These are phyloP conservation scores for Dinothrombium tinctorium DNA, from an alignment of 1,140 invertebrate species.

Conservation along the genomic window DNA sequence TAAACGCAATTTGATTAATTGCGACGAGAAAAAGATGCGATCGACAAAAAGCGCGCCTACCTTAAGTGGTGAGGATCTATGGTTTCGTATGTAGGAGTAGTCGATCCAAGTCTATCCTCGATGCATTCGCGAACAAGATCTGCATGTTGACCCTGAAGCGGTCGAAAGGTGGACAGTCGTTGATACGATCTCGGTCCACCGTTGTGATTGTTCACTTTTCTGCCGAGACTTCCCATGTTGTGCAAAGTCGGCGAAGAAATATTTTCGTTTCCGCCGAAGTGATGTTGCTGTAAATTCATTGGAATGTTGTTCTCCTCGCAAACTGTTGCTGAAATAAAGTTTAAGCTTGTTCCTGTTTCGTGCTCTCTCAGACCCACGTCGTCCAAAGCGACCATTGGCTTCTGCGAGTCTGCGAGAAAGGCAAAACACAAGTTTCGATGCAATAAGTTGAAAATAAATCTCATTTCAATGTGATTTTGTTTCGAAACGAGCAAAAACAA, in stretches of 20 bases:
- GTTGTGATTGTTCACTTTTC: not conserved
- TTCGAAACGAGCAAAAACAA: too few relatives aligned
- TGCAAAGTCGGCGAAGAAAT: not conserved
- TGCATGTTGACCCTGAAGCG: not conserved
- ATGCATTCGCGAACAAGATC: not conserved
- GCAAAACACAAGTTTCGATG: too few relatives aligned
- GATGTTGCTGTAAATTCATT: constrained; percentile 2
- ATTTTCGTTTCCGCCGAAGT: not conserved
- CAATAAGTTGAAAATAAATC: too few relatives aligned
- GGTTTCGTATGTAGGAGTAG: not conserved
- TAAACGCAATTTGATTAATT: too few relatives aligned
- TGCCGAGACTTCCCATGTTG: not conserved
- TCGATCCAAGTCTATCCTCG: not conserved
- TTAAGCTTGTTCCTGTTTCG: too few relatives aligned
- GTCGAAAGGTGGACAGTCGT: not conserved
- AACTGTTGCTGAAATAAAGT: too few relatives aligned
- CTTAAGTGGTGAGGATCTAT: constrained; percentile 3
- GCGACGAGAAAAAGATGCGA: too few relatives aligned
- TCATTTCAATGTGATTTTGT: too few relatives aligned
- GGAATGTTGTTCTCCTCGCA: too few relatives aligned
- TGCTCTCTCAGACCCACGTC: too few relatives aligned
- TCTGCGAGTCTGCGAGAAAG: too few relatives aligned
- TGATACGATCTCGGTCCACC: not conserved
- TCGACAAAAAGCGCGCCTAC: not conserved
- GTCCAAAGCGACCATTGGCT: too few relatives aligned